Base-by-base conservation (phyloP, 1,140 invertebrate genomes). In the Chionoecetes opilio region DNA sequence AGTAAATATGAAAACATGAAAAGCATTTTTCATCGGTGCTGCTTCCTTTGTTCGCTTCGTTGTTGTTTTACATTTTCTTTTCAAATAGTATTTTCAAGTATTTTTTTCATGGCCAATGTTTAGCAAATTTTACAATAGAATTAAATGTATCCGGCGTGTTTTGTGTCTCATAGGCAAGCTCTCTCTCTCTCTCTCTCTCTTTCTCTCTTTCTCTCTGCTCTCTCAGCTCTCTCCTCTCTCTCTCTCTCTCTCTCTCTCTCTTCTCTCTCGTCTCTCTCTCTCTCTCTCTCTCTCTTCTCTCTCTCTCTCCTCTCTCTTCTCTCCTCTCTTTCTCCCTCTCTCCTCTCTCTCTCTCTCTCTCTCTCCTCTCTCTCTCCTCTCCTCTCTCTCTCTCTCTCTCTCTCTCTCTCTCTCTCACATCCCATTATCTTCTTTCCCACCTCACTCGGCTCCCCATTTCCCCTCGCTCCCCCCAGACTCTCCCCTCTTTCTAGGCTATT, bases 191-290 rank as follows among this genome's bases (percentile, higher is more conserved):
- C 63, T 75, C 63, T 75, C 63, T 75, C 63, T 75, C 63, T 75
- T 26, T 75, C 63, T 75, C 63, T 75, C 46, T 53, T 26, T 75
- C 63, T 75, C 63, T 75, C 63, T 75, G 26, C 63, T 75, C 63
- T 75, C 63, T 75, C 63, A n/a, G 21, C n/a, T 75, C 63, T 75
- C 63, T 75, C 63, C 63, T 75, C 63, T 75, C 63, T 75, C 63
- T 75, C 63, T 75, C 63, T 75, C 63, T 75, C 63, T 75, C 63
- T 75, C 63, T 75, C 63, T 75, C 63, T 75, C 63, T 75, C 63
- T 75, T n/a, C 21, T 75, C n/a, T n/a, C n/a, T 26, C 53, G n/a
- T 75, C 21, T 75, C 21, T 75, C 53, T 26, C 53, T 21, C 53
- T 46, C 53, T 75, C 53, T 21, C 53, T 75, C 53, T 75, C 9